Base-by-base conservation (phyloP, 2,113 vertebrate genomes). In the Morone saxatilis region DNA sequence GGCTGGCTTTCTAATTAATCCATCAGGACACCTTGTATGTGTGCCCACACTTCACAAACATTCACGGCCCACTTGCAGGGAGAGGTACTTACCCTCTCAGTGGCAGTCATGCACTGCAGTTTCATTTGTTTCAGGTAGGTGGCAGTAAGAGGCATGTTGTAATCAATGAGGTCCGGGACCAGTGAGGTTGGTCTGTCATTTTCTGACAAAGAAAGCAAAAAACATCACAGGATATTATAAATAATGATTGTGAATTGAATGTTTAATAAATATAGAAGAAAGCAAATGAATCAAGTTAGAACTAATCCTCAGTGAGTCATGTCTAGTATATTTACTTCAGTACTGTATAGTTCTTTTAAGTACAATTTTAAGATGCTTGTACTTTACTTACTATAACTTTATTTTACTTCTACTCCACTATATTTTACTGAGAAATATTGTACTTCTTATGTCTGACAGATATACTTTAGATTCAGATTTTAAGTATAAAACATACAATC, bases 71-170 rank as follows among this genome's bases (percentile, higher is more conserved):
- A 19, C 41, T 62, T 38, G 5, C 53, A 80, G 3, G 40, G 19
- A 53, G 25, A 81, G 11, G 57, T 31, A 80, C 97, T 95, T 90
- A 98, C 98, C 97, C 98, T 96, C 40, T 98, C 97, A 70, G 97
- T 97, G 16, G 97, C 95, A 6, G 96, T 98, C 98, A 99, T 97
- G 76, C 98, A 98, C 47, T 98, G 96, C 88, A 99, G 92, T 92
- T 99, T 99, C 98, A 99, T 99, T 72, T 99, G 98, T 89, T 99
- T 99, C 95, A 99, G 95, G 92, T 99, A 99, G 48, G 98, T 99
- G 57, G 98, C 98, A 93, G 98, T 99, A 38, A 99, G 97, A 40
- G 98, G 98, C 98, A 99, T 99, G 96, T 99, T 99, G 96, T 99
- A 99, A 61, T 99, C 98, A 14, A 99, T 99, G 80, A 98, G 97